Conservation (phyloP, 2,113 vertebrate species). For the Archocentrus centrarchus region DNA sequence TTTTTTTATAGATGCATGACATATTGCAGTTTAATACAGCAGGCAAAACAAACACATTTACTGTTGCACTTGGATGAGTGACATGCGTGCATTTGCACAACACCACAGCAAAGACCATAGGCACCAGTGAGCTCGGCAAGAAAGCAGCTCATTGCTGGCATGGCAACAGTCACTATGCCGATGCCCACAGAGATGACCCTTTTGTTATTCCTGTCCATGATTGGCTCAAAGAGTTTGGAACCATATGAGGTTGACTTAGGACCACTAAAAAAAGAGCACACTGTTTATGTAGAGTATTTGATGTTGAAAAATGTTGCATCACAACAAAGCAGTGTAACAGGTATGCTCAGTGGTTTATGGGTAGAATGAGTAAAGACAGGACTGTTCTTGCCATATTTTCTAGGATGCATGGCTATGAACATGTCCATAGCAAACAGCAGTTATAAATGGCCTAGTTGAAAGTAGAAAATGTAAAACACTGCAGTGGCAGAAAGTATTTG, state of each 20-base stretch:
- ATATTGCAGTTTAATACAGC: not conserved
- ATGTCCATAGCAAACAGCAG: not conserved
- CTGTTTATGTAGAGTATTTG: not conserved
- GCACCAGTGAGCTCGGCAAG: not conserved
- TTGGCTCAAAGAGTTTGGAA: slow-evolving; percentile 10
- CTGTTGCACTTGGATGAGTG: not conserved
- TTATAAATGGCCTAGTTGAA: not conserved
- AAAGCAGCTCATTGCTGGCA: slow-evolving; percentile 41
- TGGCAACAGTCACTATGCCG: slow-evolving; percentile 65
- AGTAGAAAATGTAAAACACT: not conserved
- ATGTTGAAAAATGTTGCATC: not conserved
- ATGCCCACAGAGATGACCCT: slow-evolving; percentile 37
- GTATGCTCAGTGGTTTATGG: not conserved
- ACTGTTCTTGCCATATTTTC: not conserved
- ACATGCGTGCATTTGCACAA: not conserved
- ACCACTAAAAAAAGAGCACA: not conserved
- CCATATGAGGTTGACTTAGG: not conserved
- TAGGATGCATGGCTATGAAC: not conserved
- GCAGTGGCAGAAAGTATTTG: not conserved
- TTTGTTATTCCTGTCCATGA: slow-evolving; percentile 36
- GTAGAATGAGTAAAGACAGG: not conserved
- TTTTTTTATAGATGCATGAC: too few species aligned
- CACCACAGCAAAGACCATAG: not conserved
- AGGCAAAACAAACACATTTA: not conserved
- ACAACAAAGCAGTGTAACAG: not conserved